A percentile compares a stretch with the other conserved stretches of the same genome.
phyloP scores from a whole-genome alignment of 2,797 vertebrate species.

The Anolis apletophallus region DNA sequence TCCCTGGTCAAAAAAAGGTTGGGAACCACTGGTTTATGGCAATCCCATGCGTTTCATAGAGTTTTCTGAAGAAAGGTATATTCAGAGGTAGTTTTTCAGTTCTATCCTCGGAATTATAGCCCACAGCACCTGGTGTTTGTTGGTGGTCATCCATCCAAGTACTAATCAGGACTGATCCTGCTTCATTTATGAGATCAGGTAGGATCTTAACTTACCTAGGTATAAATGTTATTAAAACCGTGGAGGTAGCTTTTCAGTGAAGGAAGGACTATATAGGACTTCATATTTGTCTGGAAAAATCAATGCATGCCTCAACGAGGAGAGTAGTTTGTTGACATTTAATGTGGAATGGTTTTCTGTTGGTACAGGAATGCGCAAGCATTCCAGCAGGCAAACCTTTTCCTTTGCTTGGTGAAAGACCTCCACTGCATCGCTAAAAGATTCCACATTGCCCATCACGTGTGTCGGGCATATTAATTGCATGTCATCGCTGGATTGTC shows the following conservation, averaged over 20 bases:
- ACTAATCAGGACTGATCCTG: no score
- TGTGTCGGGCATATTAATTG: background rate
- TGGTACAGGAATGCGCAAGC: background rate
- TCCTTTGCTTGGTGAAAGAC: background rate
- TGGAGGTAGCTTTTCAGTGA: background rate
- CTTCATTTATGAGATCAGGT: no score
- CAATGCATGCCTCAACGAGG: background rate
- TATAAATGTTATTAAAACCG: background rate
- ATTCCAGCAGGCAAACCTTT: background rate
- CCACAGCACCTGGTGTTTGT: no score
- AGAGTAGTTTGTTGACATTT: background rate
- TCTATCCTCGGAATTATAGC: no score
- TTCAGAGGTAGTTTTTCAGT: no score
- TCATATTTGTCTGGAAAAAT: background rate
- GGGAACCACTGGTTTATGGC: no score
- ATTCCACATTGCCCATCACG: background rate
- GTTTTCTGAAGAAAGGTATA: no score
- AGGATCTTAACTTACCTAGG: background rate
- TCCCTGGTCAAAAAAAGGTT: no score
- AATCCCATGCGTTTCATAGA: no score
- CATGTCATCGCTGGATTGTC: background rate
- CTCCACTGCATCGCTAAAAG: background rate
- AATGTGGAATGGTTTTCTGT: background rate
- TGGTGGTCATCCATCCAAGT: no score
- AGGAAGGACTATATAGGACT: background rate